Base-by-base conservation (phyloP, 2,888 invertebrate genomes). In the Agrilus cyanescens region DNA sequence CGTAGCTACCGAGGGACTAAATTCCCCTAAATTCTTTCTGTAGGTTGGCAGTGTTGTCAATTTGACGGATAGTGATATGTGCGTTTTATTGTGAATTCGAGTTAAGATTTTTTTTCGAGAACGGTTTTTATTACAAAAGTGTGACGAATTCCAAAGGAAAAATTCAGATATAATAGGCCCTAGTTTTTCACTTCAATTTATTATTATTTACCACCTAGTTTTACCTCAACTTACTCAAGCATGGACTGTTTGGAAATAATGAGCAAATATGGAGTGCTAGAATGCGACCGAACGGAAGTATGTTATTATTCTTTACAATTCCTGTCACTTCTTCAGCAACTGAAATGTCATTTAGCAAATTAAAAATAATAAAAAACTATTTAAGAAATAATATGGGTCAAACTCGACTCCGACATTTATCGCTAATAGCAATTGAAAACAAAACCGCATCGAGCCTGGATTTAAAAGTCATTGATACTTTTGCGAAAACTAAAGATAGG, bases 111-210 rank as follows among this genome's bases (percentile, higher is more conserved):
- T 18, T 18, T 18, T 5, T 18, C n/a, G 18, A 18, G 4, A 18
- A 18, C 18, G 18, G 18, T 18, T 18, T 30, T 38, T 38, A 38
- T 38, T 38, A 38, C 38, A 38, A 38, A 38, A 30, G 31, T 38
- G 38, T 38, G 38, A 38, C 31, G 12, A 38, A 38, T 40, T 47
- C 40, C 43, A 49, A 38, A 48, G 30, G 12, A 48, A 50, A 50
- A 44, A 50, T 46, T 49, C 45, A 30, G 48, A 49, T 50, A 49
- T 50, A 47, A 49, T 47, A 43, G 38, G 45, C 32, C 35, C 40
- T 37, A 50, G 31, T 40, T 50, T 50, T 49, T 50, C 48, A 34
- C 49, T 50, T 45, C 46, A 48, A 40, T 50, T 49, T 46, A 7
- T 49, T 39, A 49, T 49, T 41, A 35, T 46, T 40, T 46, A 46